These are phyloP conservation scores for Pungitius pungitius DNA, from an alignment of 2,113 vertebrate genomes.

Conservation along the genomic window DNA sequence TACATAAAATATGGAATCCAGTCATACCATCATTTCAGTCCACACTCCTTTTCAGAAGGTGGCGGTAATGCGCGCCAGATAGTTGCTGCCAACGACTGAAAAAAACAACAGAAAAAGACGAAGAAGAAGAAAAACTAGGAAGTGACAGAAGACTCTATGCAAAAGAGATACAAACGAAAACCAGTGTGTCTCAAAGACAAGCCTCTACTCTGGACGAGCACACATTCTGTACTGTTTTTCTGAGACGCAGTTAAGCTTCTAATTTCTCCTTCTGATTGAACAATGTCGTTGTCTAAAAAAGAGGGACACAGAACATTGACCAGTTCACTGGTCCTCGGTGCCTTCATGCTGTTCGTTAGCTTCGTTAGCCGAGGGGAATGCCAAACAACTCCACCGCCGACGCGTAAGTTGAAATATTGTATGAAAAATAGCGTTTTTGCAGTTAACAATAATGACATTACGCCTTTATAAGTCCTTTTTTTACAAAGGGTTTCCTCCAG, in stretches of 20 bases:
- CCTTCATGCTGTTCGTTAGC: conserved; percentile 38
- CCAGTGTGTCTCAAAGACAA: background rate
- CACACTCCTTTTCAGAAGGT: too few relatives aligned
- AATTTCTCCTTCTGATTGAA: background rate
- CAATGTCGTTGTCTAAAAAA: background rate
- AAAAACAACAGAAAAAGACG: too few relatives aligned
- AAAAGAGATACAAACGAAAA: conserved; percentile 1
- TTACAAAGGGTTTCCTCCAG: background rate
- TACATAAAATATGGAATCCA: too few relatives aligned
- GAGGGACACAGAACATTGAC: background rate
- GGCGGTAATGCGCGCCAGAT: too few relatives aligned
- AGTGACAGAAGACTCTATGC: background rate
- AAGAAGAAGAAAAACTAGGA: conserved; percentile 20
- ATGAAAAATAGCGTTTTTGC: background rate
- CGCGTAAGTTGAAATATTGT: conserved; percentile 30
- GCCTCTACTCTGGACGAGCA: background rate
- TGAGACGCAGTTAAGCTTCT: background rate
- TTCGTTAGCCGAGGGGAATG: conserved; percentile 45
- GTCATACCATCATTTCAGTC: too few relatives aligned
- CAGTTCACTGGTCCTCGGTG: background rate
- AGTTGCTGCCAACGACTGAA: too few relatives aligned
- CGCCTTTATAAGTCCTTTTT: fast-evolving
- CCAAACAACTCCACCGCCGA: conserved; percentile 15
- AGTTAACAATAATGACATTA: background rate
- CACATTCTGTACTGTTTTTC: background rate